Percentiles rank a stretch among this genome's conserved stretches.
phyloP scores from a whole-genome alignment of 2,113 vertebrate species.

The Pimephales promelas region DNA sequence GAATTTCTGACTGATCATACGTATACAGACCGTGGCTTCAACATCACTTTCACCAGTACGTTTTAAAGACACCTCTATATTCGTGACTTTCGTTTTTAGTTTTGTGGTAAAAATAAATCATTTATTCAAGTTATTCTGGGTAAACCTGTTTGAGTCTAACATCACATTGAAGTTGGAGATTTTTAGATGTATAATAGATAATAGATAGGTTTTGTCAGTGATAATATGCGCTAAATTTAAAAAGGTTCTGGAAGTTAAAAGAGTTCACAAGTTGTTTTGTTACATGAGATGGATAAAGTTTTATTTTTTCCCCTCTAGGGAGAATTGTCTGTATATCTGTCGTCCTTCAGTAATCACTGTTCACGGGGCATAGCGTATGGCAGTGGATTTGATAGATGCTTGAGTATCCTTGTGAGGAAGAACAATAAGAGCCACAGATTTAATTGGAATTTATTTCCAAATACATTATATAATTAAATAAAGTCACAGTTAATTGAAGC shows the following conservation, averaged over 20 bases:
- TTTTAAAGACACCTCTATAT: conserved; percentile 37
- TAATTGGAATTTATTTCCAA: conserved; percentile 65
- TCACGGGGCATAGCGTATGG: not conserved
- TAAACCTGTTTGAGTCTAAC: not conserved
- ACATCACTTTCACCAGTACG: conserved; percentile 98
- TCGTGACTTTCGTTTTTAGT: not conserved
- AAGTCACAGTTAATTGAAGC: conserved; percentile 63
- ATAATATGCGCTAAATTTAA: not conserved
- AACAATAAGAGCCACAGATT: conserved; percentile 63
- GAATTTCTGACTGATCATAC: conserved; percentile 99
- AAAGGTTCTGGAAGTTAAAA: not conserved
- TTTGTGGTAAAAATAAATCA: not conserved
- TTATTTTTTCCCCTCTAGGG: conserved; percentile 4
- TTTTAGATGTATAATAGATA: conserved; percentile 24
- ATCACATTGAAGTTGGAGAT: not conserved
- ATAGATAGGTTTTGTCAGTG: conserved; percentile 4
- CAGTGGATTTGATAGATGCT: not conserved
- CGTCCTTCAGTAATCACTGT: conserved; percentile 3
- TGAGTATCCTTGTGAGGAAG: conserved; percentile 50
- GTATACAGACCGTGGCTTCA: conserved; percentile 96
- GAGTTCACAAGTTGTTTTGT: not conserved
- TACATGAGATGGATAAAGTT: not conserved
- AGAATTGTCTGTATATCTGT: not conserved
- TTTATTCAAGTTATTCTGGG: not conserved
- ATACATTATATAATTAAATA: conserved; percentile 61